Conservation (phyloP, 1,140 invertebrate species). For the Phocides pigmalion region DNA sequence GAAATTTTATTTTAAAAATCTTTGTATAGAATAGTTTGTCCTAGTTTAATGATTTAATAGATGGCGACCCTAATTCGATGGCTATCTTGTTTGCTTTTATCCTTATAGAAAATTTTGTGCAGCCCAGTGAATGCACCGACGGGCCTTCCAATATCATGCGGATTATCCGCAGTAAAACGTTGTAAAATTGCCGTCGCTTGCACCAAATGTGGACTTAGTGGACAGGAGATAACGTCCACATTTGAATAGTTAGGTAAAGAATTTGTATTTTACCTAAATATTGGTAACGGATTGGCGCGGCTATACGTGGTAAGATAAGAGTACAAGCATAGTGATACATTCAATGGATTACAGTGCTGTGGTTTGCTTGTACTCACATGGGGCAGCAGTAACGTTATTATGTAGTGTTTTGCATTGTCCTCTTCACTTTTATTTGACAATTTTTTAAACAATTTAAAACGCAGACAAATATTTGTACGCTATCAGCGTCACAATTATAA, state of each 20-base stretch:
- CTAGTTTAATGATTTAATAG: background rate
- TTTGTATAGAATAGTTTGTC: background rate
- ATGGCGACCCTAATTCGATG: conserved; percentile 47
- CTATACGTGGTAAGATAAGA: conserved; percentile 74
- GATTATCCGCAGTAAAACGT: conserved; percentile 78
- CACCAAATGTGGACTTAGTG: conserved; percentile 54
- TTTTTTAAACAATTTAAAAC: conserved; percentile 1
- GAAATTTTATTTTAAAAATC: too few species aligned
- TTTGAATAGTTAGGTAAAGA: conserved; percentile 49
- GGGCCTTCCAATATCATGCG: conserved; percentile 80
- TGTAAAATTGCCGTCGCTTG: conserved; percentile 58
- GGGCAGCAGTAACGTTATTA: conserved; percentile 44
- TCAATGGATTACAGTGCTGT: conserved; percentile 72
- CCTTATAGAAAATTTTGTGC: conserved; percentile 83
- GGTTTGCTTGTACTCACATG: conserved; percentile 55
- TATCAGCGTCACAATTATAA: conserved; percentile 12
- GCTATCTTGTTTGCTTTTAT: conserved; percentile 83
- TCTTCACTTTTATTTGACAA: conserved; percentile 17
- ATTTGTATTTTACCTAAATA: conserved; percentile 82
- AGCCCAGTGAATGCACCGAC: conserved; percentile 78
- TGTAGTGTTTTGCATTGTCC: conserved; percentile 30
- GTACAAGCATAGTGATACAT: conserved; percentile 74
- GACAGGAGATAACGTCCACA: conserved; percentile 47
- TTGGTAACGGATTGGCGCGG: conserved; percentile 79
- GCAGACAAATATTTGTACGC: conserved; percentile 12